Evolutionary conservation across 1,140 invertebrate species (phyloP), one percentile per base, ranked within the genome.

Genomic region (Apis dorsata): DNA sequence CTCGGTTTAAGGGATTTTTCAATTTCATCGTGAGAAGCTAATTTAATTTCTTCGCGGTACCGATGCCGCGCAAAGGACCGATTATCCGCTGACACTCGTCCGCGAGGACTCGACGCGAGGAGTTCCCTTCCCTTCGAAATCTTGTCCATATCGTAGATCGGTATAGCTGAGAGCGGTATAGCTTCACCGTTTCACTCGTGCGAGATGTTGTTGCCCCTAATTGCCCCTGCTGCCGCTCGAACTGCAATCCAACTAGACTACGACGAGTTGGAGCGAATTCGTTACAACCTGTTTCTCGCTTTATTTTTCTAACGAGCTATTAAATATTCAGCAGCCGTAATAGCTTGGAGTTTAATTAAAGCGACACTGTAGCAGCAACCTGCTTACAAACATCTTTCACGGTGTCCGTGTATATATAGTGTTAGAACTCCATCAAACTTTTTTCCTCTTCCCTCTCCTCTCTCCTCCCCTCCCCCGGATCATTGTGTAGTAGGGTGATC

Each of bases 1-100:
- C 90, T 93, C 92, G 90, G 85, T 93, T 93, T 93, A 93, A 93
- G 90, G 89, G 91, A 93, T 93, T 93, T 93, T 91, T 91, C 91
- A 92, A 93, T 93, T 92, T 93, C 90, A 81, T 79, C 88, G 84
- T 79, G 86, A 89, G 87, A 89, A 91, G 90, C 86, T 93, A 92
- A 93, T 93, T 93, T 89, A 90, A 93, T 93, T 91, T 91, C 83
- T 87, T 55, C 76, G 72, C 86, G 73, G 78, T 62, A 63, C 77
- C 73, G 79, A 72, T 70, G 83, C 72, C 49, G 60, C 73, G 68
- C 84, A 86, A 86, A 86, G 83, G 66, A 74, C 72, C 78, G 79
- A 60, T 86, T 86, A 85, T 86, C 70, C 72, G 83, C 19, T 79
- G 77, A 86, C 83, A 79, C 84, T 85, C 66, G 76, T 34, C 70